Base-by-base conservation (phyloP, 37 sponge, comb jelly and placozoan species). In the Diacarnus erythraeanus region DNA sequence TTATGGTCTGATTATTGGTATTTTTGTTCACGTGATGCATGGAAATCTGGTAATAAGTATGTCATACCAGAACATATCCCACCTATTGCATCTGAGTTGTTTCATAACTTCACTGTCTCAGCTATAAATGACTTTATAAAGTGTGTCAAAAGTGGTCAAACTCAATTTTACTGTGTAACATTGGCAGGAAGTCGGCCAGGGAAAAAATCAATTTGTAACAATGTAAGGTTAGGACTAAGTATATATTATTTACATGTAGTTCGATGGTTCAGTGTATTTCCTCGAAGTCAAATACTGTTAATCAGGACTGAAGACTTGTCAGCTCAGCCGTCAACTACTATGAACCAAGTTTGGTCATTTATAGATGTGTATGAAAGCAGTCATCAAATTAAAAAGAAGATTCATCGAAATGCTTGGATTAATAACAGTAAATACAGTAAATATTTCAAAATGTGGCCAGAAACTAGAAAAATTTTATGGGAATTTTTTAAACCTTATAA, bases 1-100 rank as follows among this genome's bases (percentile, higher is more conserved):
- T 56, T 82, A 35, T 88, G 64, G 64, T 88, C 88, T 22, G 88
- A 82, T 76, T 88, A 39, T 61, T 61, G 74, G 71, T 88, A 82
- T 65, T 88, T 88, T 60, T 71, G 76, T 37, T 64, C 81, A 0
- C 59, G 67, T 21, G 21, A 29, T 15, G 35, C 30, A 21, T 72
- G 74, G 74, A 71, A 41, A 47, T 59, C 27, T 39, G 23, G 61
- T 73, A 42, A 37, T 18, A 26, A 15, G 8, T 30, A 35, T 18
- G 30, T 23, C 0, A 38, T 81, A 33, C 82, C 82, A 23, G 43
- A 38, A 31, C 4, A 29, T 6, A 31, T 63, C 1, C 12, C 21
- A 15, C 22, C 17, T 27, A 34, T 34, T 31, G 73, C 74, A 42
- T 61, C 82, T 57, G 64, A 73, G 35, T 41, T 81, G 31, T 81